Evolutionary conservation across 2,113 vertebrate species (phyloP).

Genomic region (Corythaixoides concolor): DNA sequence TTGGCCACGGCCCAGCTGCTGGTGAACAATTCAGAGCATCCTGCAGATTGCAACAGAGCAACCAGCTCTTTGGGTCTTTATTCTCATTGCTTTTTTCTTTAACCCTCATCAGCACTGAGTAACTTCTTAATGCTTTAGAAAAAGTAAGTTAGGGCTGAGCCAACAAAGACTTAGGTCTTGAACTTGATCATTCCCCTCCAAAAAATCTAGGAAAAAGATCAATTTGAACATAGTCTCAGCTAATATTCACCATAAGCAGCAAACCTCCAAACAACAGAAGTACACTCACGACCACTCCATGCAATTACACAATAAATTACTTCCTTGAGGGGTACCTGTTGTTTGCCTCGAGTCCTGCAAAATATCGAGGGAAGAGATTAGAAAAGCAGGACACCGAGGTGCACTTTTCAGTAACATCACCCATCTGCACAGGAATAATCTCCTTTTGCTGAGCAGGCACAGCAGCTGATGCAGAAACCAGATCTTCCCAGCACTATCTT

Average conservation of each 20-base stretch:
- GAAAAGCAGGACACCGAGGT: not conserved
- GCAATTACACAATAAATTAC: not conserved
- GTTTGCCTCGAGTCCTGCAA: not conserved
- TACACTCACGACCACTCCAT: not conserved
- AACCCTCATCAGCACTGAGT: not conserved
- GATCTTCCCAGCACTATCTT: not conserved
- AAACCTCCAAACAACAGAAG: not conserved
- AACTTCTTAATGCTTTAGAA: not conserved
- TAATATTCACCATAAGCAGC: not conserved
- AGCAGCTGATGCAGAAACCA: conserved; percentile 44
- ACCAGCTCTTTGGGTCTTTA: not conserved
- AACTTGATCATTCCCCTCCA: not conserved
- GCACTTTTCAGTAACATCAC: not conserved
- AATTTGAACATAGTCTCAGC: not conserved
- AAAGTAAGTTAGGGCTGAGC: not conserved
- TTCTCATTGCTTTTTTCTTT: not conserved
- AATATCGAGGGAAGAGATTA: not conserved
- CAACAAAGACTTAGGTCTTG: not conserved
- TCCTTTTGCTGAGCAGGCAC: conserved; percentile 42
- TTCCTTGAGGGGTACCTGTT: not conserved
- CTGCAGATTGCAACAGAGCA: not conserved
- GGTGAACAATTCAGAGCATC: not conserved
- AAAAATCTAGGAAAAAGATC: not conserved
- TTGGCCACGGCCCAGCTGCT: not conserved
- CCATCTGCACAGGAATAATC: conserved; percentile 16